Percentiles rank a stretch among this genome's conserved stretches.
Evolutionary conservation across 2,113 vertebrate species (phyloP).

Genomic region (Pelusios castaneus): DNA sequence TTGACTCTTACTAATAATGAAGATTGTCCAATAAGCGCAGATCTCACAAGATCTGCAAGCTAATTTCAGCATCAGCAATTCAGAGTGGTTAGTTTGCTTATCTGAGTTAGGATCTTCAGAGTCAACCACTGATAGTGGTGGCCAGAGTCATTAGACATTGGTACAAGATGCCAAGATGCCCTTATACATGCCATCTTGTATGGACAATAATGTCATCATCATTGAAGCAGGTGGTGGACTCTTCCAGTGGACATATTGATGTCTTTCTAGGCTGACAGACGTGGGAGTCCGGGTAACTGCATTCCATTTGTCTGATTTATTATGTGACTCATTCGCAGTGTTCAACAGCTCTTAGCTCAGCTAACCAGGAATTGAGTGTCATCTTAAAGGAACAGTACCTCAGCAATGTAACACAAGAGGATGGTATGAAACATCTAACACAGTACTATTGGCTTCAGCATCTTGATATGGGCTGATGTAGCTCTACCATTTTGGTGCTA

Average conservation of each 20-base stretch:
- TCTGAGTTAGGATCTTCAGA: neutral
- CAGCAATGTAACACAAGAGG: neutral
- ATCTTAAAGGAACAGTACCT: neutral
- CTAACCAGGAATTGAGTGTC: neutral
- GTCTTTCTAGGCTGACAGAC: neutral
- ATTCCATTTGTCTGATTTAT: neutral
- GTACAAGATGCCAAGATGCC: no score
- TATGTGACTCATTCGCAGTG: neutral
- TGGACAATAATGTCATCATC: neutral
- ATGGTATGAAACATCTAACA: neutral
- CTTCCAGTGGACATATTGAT: neutral
- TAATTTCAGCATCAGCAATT: neutral
- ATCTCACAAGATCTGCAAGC: accelerated
- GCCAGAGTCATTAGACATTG: neutral
- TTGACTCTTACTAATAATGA: neutral
- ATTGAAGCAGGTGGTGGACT: neutral
- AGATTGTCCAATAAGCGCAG: neutral
- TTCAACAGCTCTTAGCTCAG: neutral
- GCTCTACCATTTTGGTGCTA: neutral
- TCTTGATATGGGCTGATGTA: neutral
- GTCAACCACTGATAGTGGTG: neutral
- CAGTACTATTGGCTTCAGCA: neutral
- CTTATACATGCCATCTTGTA: neutral
- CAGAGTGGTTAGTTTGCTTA: neutral
- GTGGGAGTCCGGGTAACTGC: neutral